Conservation (phyloP, 2,888 invertebrate species). For the Pandemis heparana region DNA sequence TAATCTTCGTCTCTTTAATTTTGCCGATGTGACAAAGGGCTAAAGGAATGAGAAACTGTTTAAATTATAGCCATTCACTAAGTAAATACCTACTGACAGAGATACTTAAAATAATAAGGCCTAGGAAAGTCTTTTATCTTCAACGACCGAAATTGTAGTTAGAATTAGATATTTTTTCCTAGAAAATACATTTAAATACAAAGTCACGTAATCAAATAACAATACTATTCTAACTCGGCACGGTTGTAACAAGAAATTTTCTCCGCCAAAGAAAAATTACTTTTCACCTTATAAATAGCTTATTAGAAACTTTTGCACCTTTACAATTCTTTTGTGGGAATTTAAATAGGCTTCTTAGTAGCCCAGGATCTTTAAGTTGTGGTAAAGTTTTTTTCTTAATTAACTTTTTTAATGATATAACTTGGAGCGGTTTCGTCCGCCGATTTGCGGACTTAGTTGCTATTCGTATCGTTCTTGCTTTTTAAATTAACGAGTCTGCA, state of each 20-base stretch:
- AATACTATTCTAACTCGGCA: conserved; percentile 15
- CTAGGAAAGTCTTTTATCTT: too few species aligned
- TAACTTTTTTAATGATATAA: conserved; percentile 43
- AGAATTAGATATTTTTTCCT: not conserved
- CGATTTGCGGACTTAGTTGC: conserved; percentile 30
- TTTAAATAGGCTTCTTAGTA: conserved; percentile 42
- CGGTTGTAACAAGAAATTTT: conserved; percentile 4
- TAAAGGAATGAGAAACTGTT: too few species aligned
- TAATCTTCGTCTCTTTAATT: too few species aligned
- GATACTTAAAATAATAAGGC: too few species aligned
- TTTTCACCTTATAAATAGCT: conserved; percentile 42
- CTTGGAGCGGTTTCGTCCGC: conserved; percentile 24
- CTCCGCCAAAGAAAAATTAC: conserved; percentile 27
- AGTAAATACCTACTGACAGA: too few species aligned
- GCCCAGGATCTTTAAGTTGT: conserved; percentile 34
- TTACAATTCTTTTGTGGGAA: conserved; percentile 42
- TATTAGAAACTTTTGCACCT: conserved; percentile 36
- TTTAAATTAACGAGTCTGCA: conserved; percentile 12
- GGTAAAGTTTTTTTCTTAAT: conserved; percentile 42
- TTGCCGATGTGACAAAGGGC: too few species aligned
- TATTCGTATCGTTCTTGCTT: conserved; percentile 28
- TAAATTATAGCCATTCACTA: too few species aligned
- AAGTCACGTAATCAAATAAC: not conserved
- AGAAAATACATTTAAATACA: not conserved
- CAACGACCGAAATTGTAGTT: too few species aligned